Base-by-base conservation (phyloP, 2,113 vertebrate species). In the Sylvilagus bachmani region DNA sequence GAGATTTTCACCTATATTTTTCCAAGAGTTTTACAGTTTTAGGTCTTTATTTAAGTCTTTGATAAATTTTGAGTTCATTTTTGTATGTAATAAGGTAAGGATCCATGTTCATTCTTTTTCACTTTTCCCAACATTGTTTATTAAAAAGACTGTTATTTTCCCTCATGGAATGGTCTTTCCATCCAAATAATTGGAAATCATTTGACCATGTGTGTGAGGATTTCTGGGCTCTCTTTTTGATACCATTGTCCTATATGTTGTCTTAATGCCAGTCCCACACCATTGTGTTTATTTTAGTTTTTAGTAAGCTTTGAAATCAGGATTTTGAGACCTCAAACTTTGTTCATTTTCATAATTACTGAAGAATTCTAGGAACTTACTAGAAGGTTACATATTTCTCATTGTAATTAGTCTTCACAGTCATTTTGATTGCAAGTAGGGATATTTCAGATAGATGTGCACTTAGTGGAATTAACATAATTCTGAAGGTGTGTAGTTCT, bases 351-450 rank as follows among this genome's bases (percentile, higher is more conserved):
- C 73, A 86, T 10, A 44, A 77, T 55, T n/a, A 27, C 58, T 85
- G 17, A 69, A 27, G 14, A 67, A 69, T 77, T 75, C 83, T 49
- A 83, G 24, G 51, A 22, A 44, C 55, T 17, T 58, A 58, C 55
- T 75, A 73, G 25, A 93, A 62, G 38, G 24, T 74, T 64, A 79
- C 27, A 29, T 69, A 19, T 58, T 78, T 84, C 21, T 36, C 75
- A 33, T 19, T 44, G 25, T 69, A 25, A 78, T 66, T 70, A 86
- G 31, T 86, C 69, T 71, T 93, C 9, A 22, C 17, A 16, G n/a
- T n/a, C 86, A 58, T 82, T 91, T 44, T 94, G 53, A 74, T 53
- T 80, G 14, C 64, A 89, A 83, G 44, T 64, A 71, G 86, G 22
- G 3, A 25, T 75, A 85, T 77, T 83, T 89, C 29, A 70, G 51